Evolutionary conservation across 2,888 invertebrate genomes (phyloP).

Genomic region (Thalpophila matura): DNA sequence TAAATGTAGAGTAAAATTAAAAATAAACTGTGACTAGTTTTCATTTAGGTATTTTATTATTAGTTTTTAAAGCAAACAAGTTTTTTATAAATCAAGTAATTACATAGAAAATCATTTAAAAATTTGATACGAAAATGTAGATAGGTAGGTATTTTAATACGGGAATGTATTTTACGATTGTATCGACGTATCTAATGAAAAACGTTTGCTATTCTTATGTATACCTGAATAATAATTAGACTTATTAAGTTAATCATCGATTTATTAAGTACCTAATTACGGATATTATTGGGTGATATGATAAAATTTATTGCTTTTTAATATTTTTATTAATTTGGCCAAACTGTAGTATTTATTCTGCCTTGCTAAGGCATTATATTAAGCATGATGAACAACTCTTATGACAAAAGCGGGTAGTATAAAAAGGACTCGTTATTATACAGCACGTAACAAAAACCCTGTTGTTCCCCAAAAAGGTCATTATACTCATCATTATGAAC

Average conservation of each 20-base stretch:
- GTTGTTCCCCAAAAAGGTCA: too few species aligned
- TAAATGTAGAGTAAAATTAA: constrained; percentile 50
- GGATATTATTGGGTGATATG: constrained; percentile 77
- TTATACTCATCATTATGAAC: too few species aligned
- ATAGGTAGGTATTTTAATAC: constrained; percentile 90
- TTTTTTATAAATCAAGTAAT: constrained; percentile 73
- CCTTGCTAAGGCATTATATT: constrained; percentile 61
- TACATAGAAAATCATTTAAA: constrained; percentile 76
- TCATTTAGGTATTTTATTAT: constrained; percentile 67
- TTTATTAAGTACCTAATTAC: constrained; percentile 58
- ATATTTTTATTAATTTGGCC: constrained; percentile 58
- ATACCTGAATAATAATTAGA: constrained; percentile 68
- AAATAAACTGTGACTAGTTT: constrained; percentile 69
- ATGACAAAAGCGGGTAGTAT: constrained; percentile 35
- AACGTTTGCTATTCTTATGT: constrained; percentile 75
- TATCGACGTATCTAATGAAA: constrained; percentile 74
- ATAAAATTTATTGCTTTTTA: constrained; percentile 73
- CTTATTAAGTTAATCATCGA: constrained; percentile 64
- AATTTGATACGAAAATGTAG: constrained; percentile 89
- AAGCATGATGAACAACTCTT: constrained; percentile 39
- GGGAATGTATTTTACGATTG: constrained; percentile 85
- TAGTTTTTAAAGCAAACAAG: constrained; percentile 75
- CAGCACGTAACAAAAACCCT: too few species aligned
- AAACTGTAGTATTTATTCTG: constrained; percentile 61
- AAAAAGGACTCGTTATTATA: constrained; percentile 26